Base-by-base conservation (phyloP, 1,140 invertebrate genomes). In the Brachionus plicatilis region DNA sequence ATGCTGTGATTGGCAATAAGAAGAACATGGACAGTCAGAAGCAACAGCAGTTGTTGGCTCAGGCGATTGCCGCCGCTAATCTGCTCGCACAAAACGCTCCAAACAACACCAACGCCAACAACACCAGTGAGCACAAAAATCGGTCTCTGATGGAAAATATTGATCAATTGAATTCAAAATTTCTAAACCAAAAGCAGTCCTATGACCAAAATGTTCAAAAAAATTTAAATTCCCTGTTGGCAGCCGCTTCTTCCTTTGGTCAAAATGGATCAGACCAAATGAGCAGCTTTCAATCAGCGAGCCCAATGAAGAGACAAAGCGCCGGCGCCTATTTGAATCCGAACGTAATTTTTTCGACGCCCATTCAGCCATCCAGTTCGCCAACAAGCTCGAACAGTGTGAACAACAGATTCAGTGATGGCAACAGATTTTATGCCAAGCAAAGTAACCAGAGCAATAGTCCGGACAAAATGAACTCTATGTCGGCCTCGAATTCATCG, bases 141-240 rank as follows among this genome's bases (percentile, higher is more conserved):
- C n/a, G 72, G 6, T 76, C 72, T 4, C 1, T 76, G 11, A 76
- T 76, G n/a, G 72, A 76, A 47, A 76, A 76, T 76, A 76, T 76
- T 76, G 72, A 76, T 7, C 72, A 76, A 29, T 76, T 76, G 9
- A 76, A 76, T 76, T 76, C 72, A 50, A 76, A 76, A 50, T 76
- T 76, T 53, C 27, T 53, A 0, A 76, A 76, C 24, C 72, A 76
- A 50, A 76, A 76, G 17, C 72, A 76, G 50, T 20, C n/a, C 3
- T 9, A n/a, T 24, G 33, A 72, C 3, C 68, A 72, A 43, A 72
- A 72, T 43, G 17, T 17, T 20, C 68, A 72, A 43, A 72, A 33
- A 20, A 76, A 76, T 76, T 76, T 76, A 11, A 76, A 76, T 76
- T 76, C 72, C 24, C 27, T 76, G 1, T 47, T 76, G 20, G 41